Evolutionary conservation across 2,797 vertebrate genomes (phyloP).

Genomic region (Rhinatrema bivittatum): DNA sequence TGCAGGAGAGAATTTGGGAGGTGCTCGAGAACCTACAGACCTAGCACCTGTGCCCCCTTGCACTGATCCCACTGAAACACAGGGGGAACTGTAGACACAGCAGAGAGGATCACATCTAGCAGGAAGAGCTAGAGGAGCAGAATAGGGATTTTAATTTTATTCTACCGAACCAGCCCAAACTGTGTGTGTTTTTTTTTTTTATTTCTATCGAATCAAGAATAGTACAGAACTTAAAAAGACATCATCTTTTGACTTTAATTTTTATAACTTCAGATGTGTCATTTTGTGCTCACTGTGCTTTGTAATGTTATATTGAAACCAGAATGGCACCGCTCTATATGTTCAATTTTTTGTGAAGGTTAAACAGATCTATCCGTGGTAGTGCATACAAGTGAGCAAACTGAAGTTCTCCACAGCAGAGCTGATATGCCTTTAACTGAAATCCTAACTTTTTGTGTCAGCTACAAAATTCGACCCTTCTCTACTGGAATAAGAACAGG

Average conservation of each 20-base stretch:
- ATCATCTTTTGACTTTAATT: constrained; percentile 15
- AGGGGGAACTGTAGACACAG: constrained; percentile 10
- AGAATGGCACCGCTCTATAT: constrained; percentile 24
- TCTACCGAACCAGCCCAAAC: constrained; percentile 24
- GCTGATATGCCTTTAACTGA: too few species aligned
- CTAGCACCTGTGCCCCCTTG: too few species aligned
- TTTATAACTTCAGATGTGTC: constrained; percentile 13
- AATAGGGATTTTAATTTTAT: constrained; percentile 29
- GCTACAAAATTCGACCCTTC: too few species aligned
- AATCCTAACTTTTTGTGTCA: too few species aligned
- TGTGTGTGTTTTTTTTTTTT: too few species aligned
- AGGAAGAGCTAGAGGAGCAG: constrained; percentile 26
- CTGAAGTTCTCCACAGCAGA: too few species aligned
- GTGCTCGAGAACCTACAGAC: too few species aligned
- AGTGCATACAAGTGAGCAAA: too few species aligned
- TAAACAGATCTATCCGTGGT: not conserved
- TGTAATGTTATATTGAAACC: constrained; percentile 20
- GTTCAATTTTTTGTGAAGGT: constrained; percentile 11
- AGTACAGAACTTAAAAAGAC: too few species aligned
- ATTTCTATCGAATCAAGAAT: too few species aligned
- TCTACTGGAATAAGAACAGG: too few species aligned
- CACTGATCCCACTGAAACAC: constrained; percentile 12
- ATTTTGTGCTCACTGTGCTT: constrained; percentile 18
- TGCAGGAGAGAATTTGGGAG: too few species aligned
- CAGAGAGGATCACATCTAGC: constrained; percentile 17